Evolutionary conservation across 2,888 invertebrate species (phyloP).

Genomic region (Mythimna ferrago): DNA sequence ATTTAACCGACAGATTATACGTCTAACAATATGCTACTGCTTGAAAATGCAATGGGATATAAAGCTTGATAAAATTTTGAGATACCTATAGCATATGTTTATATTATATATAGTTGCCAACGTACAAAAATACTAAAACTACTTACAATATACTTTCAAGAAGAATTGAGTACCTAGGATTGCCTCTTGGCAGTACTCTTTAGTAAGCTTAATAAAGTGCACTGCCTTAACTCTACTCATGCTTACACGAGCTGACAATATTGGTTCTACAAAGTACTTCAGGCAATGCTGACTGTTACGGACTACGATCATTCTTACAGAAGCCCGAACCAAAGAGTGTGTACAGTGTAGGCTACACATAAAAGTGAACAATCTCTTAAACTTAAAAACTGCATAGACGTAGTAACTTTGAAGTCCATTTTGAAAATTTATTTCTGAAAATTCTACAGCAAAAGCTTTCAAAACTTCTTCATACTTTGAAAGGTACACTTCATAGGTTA

Average conservation of each 20-base stretch:
- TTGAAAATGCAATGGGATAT: constrained; percentile 18
- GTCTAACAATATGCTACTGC: constrained; percentile 21
- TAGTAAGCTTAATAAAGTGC: not conserved
- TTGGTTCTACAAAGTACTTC: not conserved
- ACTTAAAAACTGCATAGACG: not conserved
- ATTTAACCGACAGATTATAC: constrained; percentile 26
- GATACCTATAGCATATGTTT: not conserved
- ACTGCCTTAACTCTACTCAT: not conserved
- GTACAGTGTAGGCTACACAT: not conserved
- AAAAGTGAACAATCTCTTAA: not conserved
- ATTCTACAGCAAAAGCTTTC: not conserved
- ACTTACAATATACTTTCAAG: not conserved
- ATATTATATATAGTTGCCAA: not conserved
- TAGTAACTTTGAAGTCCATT: not conserved
- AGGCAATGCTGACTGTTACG: not conserved
- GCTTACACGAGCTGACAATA: not conserved
- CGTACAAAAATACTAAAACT: not conserved
- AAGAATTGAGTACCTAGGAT: not conserved
- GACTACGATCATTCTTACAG: not conserved
- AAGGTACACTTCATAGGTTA: no score
- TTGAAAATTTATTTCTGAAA: not conserved
- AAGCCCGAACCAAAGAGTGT: not conserved
- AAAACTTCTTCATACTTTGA: constrained; percentile 6
- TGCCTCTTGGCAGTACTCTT: not conserved
- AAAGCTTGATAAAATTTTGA: constrained; percentile 11